Percentiles rank a stretch among this genome's conserved stretches.
These are phyloP conservation scores for Labeo calbasu DNA, from an alignment of 2,797 vertebrate species.

Conservation along the genomic window DNA sequence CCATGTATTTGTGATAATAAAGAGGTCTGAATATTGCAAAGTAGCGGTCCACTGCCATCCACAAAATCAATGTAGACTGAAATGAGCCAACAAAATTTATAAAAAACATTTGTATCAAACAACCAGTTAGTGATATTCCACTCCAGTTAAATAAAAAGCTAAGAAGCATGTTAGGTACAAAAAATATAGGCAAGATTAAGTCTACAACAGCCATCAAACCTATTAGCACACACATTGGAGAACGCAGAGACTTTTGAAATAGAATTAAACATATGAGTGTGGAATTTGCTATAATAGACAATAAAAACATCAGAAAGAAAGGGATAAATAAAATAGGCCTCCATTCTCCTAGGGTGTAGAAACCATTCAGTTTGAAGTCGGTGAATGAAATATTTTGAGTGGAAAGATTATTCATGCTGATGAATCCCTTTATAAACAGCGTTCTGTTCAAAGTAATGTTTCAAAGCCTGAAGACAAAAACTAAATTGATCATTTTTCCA, in stretches of 20 bases:
- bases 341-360: constrained; percentile 50
- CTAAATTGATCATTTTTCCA: background rate
- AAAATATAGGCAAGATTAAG: constrained; percentile 59
- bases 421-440: background rate
- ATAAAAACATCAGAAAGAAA: constrained; percentile 55
- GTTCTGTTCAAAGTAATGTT: background rate
- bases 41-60: constrained; percentile 70
- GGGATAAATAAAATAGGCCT: constrained; percentile 52
- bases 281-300: constrained; percentile 63
- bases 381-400: constrained; percentile 43
- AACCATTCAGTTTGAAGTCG: constrained; percentile 46
- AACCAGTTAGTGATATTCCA: constrained; percentile 60
- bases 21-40: constrained; percentile 71
- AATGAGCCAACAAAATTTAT: constrained; percentile 68
- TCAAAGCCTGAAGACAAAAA: too few relatives aligned
- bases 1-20: constrained; percentile 56
- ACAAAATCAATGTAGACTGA: constrained; percentile 69
- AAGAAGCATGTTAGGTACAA: constrained; percentile 64
- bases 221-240: constrained; percentile 74
- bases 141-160: constrained; percentile 64
- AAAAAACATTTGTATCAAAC: constrained; percentile 71
- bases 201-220: constrained; percentile 62
- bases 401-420: constrained; percentile 6
- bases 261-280: constrained; percentile 63
- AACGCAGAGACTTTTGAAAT: constrained; percentile 58